These are phyloP conservation scores for Cyphomyrmex costatus DNA, from an alignment of 1,140 invertebrate species.

Conservation along the genomic window DNA sequence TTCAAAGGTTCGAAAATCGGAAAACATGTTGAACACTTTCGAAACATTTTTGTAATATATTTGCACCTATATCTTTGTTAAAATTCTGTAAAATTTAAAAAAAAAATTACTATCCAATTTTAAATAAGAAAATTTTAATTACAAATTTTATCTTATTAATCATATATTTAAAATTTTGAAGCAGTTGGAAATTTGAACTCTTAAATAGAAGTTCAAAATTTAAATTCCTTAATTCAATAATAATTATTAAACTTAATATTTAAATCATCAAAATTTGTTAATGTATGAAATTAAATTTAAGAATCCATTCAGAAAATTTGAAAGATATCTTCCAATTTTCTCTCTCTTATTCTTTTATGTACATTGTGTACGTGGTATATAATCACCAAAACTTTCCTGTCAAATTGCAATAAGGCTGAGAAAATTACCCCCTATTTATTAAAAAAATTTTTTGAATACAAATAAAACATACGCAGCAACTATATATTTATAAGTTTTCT, in stretches of 20 bases:
- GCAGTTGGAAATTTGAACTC: background rate
- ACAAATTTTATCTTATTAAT: background rate
- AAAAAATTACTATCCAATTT: background rate
- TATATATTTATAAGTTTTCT: background rate
- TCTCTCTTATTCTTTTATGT: background rate
- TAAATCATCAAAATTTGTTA: background rate
- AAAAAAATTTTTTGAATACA: background rate
- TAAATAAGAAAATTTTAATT: background rate
- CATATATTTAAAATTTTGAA: background rate
- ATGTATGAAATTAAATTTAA: background rate
- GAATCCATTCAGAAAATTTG: background rate
- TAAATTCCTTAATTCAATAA: no score
- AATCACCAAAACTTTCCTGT: background rate
- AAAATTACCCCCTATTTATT: background rate
- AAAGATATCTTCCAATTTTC: background rate
- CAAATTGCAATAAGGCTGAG: background rate
- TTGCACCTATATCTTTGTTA: background rate
- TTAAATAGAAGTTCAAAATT: no score
- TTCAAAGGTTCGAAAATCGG: no score
- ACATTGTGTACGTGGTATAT: background rate
- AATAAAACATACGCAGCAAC: background rate
- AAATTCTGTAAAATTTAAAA: background rate
- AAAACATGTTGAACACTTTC: background rate
- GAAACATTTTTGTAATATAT: constrained; percentile 2
- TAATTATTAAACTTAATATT: no score